These are phyloP conservation scores for Mastacembelus armatus DNA, from an alignment of 2,797 vertebrate species.

Conservation along the genomic window DNA sequence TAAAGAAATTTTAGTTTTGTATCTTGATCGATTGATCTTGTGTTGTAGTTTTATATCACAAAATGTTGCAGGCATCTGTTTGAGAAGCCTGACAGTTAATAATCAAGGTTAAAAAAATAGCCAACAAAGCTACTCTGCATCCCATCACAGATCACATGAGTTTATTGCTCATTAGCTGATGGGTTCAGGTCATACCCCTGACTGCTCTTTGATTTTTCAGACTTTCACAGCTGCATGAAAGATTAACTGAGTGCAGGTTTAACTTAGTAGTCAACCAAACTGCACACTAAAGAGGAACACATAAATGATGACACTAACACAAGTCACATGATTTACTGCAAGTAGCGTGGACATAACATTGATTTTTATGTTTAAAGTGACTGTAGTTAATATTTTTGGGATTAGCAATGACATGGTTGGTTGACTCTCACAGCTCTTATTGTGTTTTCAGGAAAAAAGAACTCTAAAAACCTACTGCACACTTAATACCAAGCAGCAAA, in stretches of 20 bases:
- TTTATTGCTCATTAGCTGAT: conserved; percentile 29
- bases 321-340: not conserved
- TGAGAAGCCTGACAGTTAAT: no score
- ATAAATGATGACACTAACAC: no score
- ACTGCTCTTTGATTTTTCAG: conserved; percentile 49
- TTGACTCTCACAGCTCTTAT: no score
- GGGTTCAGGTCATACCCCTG: conserved; percentile 6
- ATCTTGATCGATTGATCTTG: conserved; percentile 27
- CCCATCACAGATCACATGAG: not conserved
- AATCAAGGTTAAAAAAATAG: conserved; percentile 25
- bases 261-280: conserved; percentile 26
- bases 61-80: conserved; percentile 11
- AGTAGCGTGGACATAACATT: not conserved
- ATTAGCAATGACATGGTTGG: no score
- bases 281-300: not conserved
- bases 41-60: not conserved
- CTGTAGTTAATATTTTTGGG: not conserved
- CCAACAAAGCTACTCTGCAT: not conserved
- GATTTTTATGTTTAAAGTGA: not conserved
- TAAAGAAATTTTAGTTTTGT: conserved; percentile 13
- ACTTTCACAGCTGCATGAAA: conserved; percentile 34
- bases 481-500: no score
- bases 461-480: no score
- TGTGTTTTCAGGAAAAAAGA: no score
- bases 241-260: conserved; percentile 36